A percentile compares a stretch with the other conserved stretches of the same genome.
Conservation (phyloP, 2,888 invertebrate species). For the Nemapogon koenigi region DNA sequence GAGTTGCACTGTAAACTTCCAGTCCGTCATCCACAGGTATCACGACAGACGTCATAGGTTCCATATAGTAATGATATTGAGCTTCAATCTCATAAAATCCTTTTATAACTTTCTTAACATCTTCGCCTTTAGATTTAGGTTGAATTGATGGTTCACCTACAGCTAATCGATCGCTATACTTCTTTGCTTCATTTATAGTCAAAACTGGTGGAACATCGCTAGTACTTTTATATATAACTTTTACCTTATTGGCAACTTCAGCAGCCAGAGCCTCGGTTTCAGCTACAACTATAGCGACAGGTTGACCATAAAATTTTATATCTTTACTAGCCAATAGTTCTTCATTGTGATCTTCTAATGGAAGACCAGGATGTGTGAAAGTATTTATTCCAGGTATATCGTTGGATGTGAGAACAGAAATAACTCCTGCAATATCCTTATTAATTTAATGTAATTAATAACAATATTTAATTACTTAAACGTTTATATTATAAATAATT, state of each 20-base stretch:
- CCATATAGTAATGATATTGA: conserved; percentile 81
- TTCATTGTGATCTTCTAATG: conserved; percentile 43
- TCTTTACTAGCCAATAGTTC: conserved; percentile 58
- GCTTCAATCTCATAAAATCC: conserved; percentile 66
- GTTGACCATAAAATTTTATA: conserved; percentile 71
- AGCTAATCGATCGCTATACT: conserved; percentile 35
- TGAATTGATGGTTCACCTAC: conserved; percentile 25
- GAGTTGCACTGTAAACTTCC: conserved; percentile 69
- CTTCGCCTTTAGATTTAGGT: conserved; percentile 33
- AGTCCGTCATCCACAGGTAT: conserved; percentile 73
- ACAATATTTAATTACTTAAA: not conserved
- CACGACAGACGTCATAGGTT: conserved; percentile 70
- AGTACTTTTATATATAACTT: conserved; percentile 59
- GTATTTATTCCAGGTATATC: conserved; percentile 75
- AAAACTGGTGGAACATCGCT: conserved; percentile 31
- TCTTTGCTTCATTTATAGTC: conserved; percentile 39
- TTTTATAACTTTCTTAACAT: conserved; percentile 47
- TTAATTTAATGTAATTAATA: conserved; percentile 18
- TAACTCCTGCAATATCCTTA: conserved; percentile 68
- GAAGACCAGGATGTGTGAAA: conserved; percentile 40
- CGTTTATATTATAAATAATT: not conserved
- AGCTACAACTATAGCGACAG: conserved; percentile 73
- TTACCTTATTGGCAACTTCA: conserved; percentile 62
- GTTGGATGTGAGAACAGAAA: conserved; percentile 67
- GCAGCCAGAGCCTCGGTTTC: conserved; percentile 59